Evolutionary conservation across 2,113 vertebrate genomes (phyloP).

Genomic region (Columbina picui): DNA sequence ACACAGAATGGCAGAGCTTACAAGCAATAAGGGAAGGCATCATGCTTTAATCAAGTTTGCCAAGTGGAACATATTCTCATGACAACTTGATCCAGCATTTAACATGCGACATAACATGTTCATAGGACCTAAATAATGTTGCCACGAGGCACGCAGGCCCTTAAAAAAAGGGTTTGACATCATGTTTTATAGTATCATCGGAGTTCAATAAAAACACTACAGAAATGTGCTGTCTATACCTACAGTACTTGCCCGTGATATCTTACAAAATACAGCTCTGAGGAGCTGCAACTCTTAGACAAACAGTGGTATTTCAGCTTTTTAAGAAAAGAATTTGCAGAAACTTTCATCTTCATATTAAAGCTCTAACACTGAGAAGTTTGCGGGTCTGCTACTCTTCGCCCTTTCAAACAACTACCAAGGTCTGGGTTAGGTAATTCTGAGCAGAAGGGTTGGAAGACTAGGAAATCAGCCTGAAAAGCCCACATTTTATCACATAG

Average conservation of each 20-base stretch:
- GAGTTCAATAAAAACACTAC: neutral
- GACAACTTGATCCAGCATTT: conserved; percentile 3
- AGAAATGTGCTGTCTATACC: neutral
- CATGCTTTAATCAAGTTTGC: conserved; percentile 32
- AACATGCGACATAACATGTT: neutral
- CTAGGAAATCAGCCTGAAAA: neutral
- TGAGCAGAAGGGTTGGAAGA: neutral
- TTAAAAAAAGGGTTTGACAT: neutral
- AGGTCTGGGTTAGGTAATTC: neutral
- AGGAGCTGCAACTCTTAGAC: neutral
- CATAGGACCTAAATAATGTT: neutral
- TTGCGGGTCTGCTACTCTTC: neutral
- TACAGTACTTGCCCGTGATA: neutral
- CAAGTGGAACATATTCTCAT: conserved; percentile 40
- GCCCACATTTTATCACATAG: neutral
- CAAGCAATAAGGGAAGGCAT: neutral
- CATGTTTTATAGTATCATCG: neutral
- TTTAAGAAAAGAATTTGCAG: neutral
- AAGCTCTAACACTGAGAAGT: neutral
- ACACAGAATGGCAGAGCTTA: conserved; percentile 14
- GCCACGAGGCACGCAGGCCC: neutral
- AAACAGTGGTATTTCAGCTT: neutral
- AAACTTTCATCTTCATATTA: neutral
- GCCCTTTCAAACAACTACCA: neutral
- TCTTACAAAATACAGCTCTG: neutral